phyloP scores from a whole-genome alignment of 2,113 vertebrate genomes.

The Morone saxatilis region DNA sequence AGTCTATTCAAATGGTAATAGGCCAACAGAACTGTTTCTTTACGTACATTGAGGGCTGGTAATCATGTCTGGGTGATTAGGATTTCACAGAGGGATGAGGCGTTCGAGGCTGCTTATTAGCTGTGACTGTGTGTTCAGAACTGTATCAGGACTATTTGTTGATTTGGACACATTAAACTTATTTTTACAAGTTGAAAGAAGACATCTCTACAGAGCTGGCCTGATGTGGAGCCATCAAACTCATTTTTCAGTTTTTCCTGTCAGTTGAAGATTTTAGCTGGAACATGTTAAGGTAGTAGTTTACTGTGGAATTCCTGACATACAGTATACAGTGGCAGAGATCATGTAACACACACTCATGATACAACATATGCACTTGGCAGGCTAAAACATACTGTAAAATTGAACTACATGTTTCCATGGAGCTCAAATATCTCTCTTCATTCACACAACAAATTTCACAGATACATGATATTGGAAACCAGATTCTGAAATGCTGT shows the following conservation, averaged over 20 bases:
- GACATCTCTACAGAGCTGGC: background rate
- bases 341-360: background rate
- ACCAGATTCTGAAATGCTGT: background rate
- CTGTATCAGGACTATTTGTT: background rate
- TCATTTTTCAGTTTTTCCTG: background rate
- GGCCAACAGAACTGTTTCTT: constrained; percentile 3
- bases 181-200: background rate
- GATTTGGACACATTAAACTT: background rate
- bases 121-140: background rate
- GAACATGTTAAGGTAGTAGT: background rate
- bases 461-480: background rate
- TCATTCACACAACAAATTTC: background rate
- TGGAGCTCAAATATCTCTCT: background rate
- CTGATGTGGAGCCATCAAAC: background rate
- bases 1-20: constrained; percentile 41
- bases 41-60: background rate
- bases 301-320: background rate
- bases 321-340: background rate
- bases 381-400: background rate
- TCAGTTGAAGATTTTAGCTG: background rate
- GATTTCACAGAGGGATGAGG: constrained; percentile 5
- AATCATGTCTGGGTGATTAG: constrained; percentile 11
- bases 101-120: background rate
- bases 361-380: background rate
- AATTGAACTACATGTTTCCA: background rate